These are phyloP conservation scores for Paratilapia polleni DNA, from an alignment of 2,113 vertebrate genomes.

Conservation along the genomic window DNA sequence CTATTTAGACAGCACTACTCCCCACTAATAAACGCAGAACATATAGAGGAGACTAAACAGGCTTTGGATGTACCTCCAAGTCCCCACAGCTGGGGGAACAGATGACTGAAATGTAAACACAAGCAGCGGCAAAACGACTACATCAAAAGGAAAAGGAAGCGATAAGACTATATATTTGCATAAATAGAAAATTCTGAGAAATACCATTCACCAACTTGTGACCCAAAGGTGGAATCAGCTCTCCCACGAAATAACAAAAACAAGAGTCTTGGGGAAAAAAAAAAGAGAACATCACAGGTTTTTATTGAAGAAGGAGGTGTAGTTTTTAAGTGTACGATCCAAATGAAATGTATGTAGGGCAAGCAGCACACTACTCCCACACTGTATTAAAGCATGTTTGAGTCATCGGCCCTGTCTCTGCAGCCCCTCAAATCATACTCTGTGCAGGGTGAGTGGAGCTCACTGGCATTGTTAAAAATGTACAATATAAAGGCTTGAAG, in stretches of 20 bases:
- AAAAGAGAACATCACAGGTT: conserved; percentile 54
- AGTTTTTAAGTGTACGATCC: conserved; percentile 42
- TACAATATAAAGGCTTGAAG: conserved; percentile 59
- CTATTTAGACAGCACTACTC: conserved; percentile 62
- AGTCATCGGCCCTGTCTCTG: conserved; percentile 41
- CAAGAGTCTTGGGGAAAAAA: not conserved
- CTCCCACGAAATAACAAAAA: conserved; percentile 2
- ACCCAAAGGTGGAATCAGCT: not conserved
- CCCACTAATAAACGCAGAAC: conserved; percentile 61
- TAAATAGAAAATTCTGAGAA: not conserved
- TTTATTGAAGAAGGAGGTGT: conserved; percentile 62
- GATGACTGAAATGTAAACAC: conserved; percentile 63
- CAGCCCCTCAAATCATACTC: conserved; percentile 40
- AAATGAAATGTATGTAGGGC: conserved; percentile 58
- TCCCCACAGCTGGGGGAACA: conserved; percentile 61
- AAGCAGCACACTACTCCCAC: conserved; percentile 51
- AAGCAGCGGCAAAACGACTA: conserved; percentile 11
- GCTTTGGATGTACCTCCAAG: conserved; percentile 15
- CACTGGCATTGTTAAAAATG: conserved; percentile 36
- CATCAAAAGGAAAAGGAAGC: conserved; percentile 33
- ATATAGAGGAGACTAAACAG: conserved; percentile 51
- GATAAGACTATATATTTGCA: not conserved
- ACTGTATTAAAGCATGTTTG: conserved; percentile 51
- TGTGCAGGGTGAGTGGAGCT: conserved; percentile 28
- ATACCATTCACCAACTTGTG: not conserved